A percentile compares a stretch with the other conserved stretches of the same genome.
phyloP scores from a whole-genome alignment of 2,113 vertebrate species.

The Oreochromis aureus region DNA sequence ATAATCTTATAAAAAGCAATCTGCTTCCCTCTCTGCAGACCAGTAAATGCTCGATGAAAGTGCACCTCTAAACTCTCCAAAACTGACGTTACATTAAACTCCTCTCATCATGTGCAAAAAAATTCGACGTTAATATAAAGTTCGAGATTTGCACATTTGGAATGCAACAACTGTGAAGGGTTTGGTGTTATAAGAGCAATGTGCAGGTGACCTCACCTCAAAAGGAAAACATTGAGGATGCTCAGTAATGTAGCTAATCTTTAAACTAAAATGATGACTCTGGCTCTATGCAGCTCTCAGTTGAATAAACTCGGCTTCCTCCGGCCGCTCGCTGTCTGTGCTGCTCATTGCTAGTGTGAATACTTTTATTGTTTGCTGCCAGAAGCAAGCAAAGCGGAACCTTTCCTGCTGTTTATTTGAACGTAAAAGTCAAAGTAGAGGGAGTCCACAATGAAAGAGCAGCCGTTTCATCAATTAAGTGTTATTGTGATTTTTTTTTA shows the following conservation, averaged over 20 bases:
- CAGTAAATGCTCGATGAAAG: neutral
- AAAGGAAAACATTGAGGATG: neutral
- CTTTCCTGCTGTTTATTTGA: slow-evolving; percentile 9
- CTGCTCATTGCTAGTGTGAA: slow-evolving; percentile 62
- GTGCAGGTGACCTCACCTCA: slow-evolving; percentile 16
- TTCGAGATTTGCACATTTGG: neutral
- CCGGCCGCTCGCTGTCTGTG: neutral
- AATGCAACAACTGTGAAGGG: neutral
- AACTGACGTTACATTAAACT: neutral
- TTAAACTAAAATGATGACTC: slow-evolving; percentile 24
- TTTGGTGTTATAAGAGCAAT: neutral
- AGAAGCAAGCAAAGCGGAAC: slow-evolving; percentile 35
- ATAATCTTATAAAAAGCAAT: slow-evolving; percentile 4
- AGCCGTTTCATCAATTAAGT: neutral
- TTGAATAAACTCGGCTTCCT: slow-evolving; percentile 8
- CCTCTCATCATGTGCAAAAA: neutral
- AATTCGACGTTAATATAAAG: neutral
- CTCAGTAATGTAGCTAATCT: neutral
- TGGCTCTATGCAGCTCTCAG: neutral
- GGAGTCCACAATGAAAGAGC: neutral
- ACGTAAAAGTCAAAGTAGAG: neutral
- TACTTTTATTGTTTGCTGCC: slow-evolving; percentile 67
- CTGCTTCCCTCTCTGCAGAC: slow-evolving; percentile 17
- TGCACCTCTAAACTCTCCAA: neutral
- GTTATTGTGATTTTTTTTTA: neutral